Evolutionary conservation across 2,797 vertebrate genomes (phyloP).

Genomic region (Syngnathus acus): DNA sequence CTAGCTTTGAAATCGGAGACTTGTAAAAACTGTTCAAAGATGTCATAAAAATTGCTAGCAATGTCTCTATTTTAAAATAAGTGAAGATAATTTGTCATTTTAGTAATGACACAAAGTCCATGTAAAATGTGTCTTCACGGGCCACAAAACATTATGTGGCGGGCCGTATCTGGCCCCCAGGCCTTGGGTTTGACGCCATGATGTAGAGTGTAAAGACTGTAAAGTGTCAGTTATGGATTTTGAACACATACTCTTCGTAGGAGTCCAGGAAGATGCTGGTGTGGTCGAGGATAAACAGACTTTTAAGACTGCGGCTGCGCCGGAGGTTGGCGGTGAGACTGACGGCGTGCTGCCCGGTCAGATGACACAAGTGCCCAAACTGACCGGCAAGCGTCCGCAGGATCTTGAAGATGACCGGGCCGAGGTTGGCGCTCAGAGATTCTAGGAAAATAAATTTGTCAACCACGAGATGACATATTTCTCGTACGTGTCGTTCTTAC

Average conservation of each 20-base stretch:
- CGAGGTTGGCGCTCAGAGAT: slow-evolving; percentile 71
- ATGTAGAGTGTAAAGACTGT: too few species aligned
- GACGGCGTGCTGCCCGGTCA: slow-evolving; percentile 87
- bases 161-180: too few species aligned
- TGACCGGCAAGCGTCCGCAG: slow-evolving; percentile 79
- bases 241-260: slow-evolving; percentile 75
- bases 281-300: slow-evolving; percentile 83
- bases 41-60: too few species aligned
- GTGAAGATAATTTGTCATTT: too few species aligned
- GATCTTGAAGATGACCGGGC: slow-evolving; percentile 65
- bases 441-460: slow-evolving; percentile 59
- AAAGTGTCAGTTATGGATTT: slow-evolving; percentile 1
- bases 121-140: too few species aligned
- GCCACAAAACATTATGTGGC: too few species aligned
- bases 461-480: not conserved
- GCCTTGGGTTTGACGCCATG: too few species aligned
- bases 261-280: slow-evolving; percentile 82
- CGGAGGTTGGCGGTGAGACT: slow-evolving; percentile 84
- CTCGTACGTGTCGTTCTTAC: slow-evolving; percentile 53
- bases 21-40: too few species aligned
- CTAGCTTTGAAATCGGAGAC: too few species aligned
- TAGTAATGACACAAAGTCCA: too few species aligned
- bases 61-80: too few species aligned
- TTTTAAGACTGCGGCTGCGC: slow-evolving; percentile 72
- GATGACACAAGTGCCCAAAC: slow-evolving; percentile 83